Evolutionary conservation across 2,797 vertebrate genomes (phyloP).

Genomic region (Microhierax caerulescens): DNA sequence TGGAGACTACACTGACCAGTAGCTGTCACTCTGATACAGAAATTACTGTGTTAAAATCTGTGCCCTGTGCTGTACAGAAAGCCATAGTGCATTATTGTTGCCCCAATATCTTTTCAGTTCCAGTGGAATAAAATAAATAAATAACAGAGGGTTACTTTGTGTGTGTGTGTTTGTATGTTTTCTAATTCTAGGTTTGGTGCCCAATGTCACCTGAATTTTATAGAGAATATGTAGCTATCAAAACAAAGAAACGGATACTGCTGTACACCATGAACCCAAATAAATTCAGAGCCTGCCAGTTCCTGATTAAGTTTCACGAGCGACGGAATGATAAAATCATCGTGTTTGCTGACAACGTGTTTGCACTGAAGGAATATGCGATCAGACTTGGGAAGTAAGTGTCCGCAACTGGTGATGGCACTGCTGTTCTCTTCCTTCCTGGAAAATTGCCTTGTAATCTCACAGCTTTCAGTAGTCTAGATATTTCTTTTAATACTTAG

Average conservation of each 20-base stretch:
- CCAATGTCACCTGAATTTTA: constrained; percentile 99
- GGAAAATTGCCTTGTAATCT: neutral
- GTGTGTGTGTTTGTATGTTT: neutral
- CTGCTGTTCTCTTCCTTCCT: neutral
- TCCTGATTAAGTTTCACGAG: constrained; percentile 96
- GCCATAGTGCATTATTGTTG: neutral
- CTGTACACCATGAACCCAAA: constrained; percentile 99
- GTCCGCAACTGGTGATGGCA: neutral
- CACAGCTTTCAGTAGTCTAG: neutral
- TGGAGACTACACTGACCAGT: neutral
- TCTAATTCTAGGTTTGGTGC: constrained; percentile 89
- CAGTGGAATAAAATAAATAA: neutral
- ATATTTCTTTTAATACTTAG: neutral
- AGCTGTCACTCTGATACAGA: neutral
- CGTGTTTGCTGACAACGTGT: constrained; percentile 97
- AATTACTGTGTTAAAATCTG: neutral
- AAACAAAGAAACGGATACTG: constrained; percentile 95
- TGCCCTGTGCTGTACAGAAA: fast-evolving
- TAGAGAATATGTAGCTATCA: constrained; percentile 95
- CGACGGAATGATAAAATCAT: constrained; percentile 99
- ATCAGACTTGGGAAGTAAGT: constrained; percentile 93
- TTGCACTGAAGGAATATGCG: constrained; percentile 96
- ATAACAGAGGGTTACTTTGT: fast-evolving
- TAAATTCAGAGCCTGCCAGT: constrained; percentile 97
- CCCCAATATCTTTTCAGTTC: neutral